A percentile compares a stretch with the other conserved stretches of the same genome.
These are phyloP conservation scores for Calyptomena viridis DNA, from an alignment of 2,113 vertebrate genomes.

Conservation along the genomic window DNA sequence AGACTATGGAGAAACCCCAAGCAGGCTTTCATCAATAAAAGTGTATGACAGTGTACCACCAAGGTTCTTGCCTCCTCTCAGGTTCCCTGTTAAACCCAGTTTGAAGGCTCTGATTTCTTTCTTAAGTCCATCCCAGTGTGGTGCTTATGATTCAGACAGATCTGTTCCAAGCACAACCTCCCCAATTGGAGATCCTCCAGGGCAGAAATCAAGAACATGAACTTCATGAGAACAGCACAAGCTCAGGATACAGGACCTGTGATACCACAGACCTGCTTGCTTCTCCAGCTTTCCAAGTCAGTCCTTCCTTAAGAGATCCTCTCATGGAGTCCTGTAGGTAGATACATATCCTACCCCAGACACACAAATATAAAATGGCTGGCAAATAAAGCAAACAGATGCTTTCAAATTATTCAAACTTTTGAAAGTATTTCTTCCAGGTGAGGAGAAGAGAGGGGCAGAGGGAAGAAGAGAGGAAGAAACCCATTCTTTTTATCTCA, in stretches of 20 bases:
- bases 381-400: neutral
- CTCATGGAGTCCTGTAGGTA: neutral
- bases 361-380: neutral
- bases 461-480: neutral
- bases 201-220: neutral
- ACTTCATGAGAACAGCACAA: neutral
- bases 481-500: neutral
- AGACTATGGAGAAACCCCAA: neutral
- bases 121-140: neutral
- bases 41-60: neutral
- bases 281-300: neutral
- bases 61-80: neutral
- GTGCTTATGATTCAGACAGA: neutral
- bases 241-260: neutral
- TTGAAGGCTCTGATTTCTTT: neutral
- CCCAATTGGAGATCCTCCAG: neutral
- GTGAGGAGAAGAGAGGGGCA: neutral
- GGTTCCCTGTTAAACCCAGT: neutral
- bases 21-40: neutral
- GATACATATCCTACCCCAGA: neutral
- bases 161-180: neutral
- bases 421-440: neutral
- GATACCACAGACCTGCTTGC: neutral
- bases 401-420: neutral
- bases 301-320: neutral